Conservation (phyloP, 2,888 invertebrate genomes). For the Mamestra brassicae region DNA sequence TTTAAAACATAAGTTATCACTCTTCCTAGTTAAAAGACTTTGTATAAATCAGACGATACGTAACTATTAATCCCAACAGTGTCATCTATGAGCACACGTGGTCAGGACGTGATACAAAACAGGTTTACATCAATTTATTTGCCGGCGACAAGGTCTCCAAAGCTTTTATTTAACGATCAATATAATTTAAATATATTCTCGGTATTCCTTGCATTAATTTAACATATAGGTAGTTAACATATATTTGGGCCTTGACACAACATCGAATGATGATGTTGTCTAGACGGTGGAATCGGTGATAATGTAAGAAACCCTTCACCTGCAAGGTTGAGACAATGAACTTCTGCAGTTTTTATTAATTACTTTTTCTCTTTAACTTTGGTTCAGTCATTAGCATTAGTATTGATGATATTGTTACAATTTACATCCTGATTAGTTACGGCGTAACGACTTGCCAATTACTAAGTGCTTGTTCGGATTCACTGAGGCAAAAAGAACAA, state of each 20-base stretch:
- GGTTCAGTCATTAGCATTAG: slow-evolving; percentile 7
- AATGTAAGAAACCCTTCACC: slow-evolving; percentile 47
- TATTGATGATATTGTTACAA: slow-evolving; percentile 13
- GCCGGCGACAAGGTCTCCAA: slow-evolving; percentile 53
- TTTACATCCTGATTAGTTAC: not conserved
- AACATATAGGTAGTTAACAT: slow-evolving; percentile 53
- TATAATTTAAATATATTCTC: slow-evolving; percentile 52
- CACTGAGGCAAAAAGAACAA: not conserved
- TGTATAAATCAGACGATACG: slow-evolving; percentile 2
- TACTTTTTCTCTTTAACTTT: slow-evolving; percentile 8
- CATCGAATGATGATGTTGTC: slow-evolving; percentile 39
- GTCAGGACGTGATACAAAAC: slow-evolving; percentile 46
- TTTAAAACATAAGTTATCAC: slow-evolving; percentile 8
- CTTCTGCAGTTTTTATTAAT: slow-evolving; percentile 35
- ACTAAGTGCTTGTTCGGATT: not conserved
- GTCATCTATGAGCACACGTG: slow-evolving; percentile 44
- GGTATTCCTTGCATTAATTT: slow-evolving; percentile 56
- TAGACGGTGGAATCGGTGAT: slow-evolving; percentile 34
- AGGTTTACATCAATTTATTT: slow-evolving; percentile 49
- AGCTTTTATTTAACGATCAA: slow-evolving; percentile 59
- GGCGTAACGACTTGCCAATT: not conserved
- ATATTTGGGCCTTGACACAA: slow-evolving; percentile 59
- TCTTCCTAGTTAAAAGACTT: slow-evolving; percentile 32
- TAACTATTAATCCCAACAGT: slow-evolving; percentile 15
- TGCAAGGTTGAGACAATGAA: slow-evolving; percentile 47